These are phyloP conservation scores for Staurois parvus DNA, from an alignment of 2,797 vertebrate species.

Conservation along the genomic window DNA sequence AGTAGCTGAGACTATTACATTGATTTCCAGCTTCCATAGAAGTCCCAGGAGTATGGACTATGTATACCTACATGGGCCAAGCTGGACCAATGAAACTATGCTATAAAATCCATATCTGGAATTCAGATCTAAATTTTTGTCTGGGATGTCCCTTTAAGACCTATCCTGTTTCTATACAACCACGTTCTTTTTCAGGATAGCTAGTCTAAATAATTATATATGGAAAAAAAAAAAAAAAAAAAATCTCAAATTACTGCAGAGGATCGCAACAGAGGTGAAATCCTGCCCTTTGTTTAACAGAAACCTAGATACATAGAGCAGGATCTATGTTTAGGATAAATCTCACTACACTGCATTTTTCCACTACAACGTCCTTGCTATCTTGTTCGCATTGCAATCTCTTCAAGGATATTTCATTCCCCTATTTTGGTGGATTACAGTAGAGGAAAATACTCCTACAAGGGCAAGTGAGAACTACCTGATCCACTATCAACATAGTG, in stretches of 20 bases:
- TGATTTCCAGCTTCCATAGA: too few species aligned
- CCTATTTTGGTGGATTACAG: conserved; percentile 16
- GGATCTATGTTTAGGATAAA: conserved; percentile 51
- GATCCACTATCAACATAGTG: background rate
- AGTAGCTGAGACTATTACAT: too few species aligned
- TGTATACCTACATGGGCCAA: too few species aligned
- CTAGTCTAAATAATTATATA: conserved; percentile 1
- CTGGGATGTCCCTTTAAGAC: too few species aligned
- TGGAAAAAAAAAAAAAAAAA: background rate
- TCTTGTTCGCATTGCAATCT: conserved; percentile 49
- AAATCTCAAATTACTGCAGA: conserved; percentile 21
- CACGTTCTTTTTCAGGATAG: background rate
- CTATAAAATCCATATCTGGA: too few species aligned
- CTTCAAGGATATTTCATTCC: conserved; percentile 33
- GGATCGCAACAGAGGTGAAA: conserved; percentile 28
- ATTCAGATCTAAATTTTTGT: too few species aligned
- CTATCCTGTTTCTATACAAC: too few species aligned
- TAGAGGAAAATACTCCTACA: background rate
- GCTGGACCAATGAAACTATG: too few species aligned
- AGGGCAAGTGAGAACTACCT: background rate
- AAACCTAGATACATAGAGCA: background rate
- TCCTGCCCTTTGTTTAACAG: background rate
- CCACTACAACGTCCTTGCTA: conserved; percentile 26
- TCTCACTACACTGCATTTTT: conserved; percentile 37
- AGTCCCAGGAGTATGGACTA: too few species aligned